Base-by-base conservation (phyloP, 2,888 invertebrate genomes). In the Sminthurinus aureus region DNA sequence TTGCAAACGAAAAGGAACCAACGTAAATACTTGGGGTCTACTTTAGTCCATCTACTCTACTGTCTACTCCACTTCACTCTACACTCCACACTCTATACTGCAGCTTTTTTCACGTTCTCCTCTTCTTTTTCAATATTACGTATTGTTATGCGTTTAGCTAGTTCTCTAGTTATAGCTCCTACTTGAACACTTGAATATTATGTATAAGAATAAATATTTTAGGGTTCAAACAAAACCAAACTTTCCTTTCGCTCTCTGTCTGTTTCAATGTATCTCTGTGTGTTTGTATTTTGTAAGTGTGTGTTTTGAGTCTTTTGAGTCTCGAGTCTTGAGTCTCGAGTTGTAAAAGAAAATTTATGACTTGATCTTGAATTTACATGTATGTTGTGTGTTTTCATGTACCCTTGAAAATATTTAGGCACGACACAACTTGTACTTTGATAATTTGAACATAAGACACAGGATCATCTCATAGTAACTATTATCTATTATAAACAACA, bases 1-100 rank as follows among this genome's bases (percentile, higher is more conserved):
- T 74, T 74, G 26, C 74, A 74, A 74, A 22, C 26, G 38, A 74
- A 74, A 74, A 22, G 6, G 38, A 74, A 13, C 38, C 38, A 38
- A 38, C 38, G n/a, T n/a, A n/a, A n/a, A n/a, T n/a, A n/a, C 26
- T 3, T 74, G 26, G 15, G 38, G 38, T 74, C 24, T 71, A 24
- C 18, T 71, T 4, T 13, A 71, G 69, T 22, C n/a, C 18, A n/a
- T n/a, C n/a, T 38, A 38, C 38, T 38, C 38, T 38, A 38, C 38
- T n/a, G n/a, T n/a, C n/a, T n/a, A 38, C 38, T 38, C 6, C 6
- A 38, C n/a, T n/a, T n/a, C 6, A 38, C 38, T 38, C 38, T 38
- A 38, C 38, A 38, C 38, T 38, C 6, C 6, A 38, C n/a, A 24
- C 24, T 71, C 58, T 18, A 58, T 2, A 6, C 58, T 58, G 58